These are phyloP conservation scores for Ornithorhynchus anatinus DNA, from an alignment of 2,113 vertebrate genomes.

Conservation along the genomic window DNA sequence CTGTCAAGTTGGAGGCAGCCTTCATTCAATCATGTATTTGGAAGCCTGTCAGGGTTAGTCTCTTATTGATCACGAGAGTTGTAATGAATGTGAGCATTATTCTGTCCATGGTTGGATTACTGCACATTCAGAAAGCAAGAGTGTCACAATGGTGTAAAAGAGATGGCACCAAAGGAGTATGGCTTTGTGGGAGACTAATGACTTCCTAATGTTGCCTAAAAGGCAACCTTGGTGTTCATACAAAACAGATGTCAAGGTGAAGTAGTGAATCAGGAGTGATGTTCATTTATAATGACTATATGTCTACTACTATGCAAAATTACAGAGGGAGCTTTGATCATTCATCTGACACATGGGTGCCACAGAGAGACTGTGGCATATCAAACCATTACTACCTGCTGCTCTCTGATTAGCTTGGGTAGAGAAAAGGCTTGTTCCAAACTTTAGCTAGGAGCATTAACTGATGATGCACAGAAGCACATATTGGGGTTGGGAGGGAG, in stretches of 20 bases:
- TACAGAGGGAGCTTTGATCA: constrained; percentile 8
- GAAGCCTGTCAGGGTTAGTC: background rate
- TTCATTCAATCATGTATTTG: constrained; percentile 17
- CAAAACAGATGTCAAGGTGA: constrained; percentile 46
- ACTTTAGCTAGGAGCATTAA: constrained; percentile 1
- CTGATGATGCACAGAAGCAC: background rate
- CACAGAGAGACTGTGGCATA: background rate
- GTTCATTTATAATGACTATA: background rate
- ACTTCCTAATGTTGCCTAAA: constrained; percentile 42
- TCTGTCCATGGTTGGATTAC: constrained; percentile 1
- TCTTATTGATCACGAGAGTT: constrained; percentile 25
- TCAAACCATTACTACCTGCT: constrained; percentile 15
- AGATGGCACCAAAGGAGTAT: constrained; percentile 20
- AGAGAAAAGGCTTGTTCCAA: constrained; percentile 15
- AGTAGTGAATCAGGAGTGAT: constrained; percentile 12
- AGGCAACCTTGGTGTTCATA: constrained; percentile 42
- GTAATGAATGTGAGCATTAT: constrained; percentile 9
- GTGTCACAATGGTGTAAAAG: constrained; percentile 26
- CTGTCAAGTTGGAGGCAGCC: background rate
- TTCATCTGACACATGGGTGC: constrained; percentile 3
- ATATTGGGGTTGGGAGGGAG: too few species aligned
- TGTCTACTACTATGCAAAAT: background rate
- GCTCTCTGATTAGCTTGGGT: constrained; percentile 16
- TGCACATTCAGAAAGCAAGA: constrained; percentile 24
- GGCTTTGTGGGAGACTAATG: constrained; percentile 21